Evolutionary conservation across 2,888 invertebrate genomes (phyloP).

Genomic region (Cloeon dipterum): DNA sequence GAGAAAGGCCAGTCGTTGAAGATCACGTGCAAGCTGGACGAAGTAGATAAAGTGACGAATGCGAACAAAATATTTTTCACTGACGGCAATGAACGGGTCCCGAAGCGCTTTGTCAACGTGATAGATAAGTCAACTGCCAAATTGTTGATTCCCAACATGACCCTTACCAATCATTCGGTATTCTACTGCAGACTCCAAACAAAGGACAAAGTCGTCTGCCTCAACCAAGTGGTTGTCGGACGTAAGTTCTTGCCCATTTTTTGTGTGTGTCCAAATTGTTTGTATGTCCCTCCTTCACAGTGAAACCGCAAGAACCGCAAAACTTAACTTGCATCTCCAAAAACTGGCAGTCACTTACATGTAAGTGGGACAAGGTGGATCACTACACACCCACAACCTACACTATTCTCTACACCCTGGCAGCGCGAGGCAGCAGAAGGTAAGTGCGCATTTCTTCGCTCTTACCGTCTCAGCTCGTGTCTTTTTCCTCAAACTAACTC

Average conservation of each 20-base stretch:
- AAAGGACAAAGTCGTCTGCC: conserved; percentile 22
- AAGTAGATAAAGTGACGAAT: too few species aligned
- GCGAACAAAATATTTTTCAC: too few species aligned
- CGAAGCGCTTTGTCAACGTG: too few species aligned
- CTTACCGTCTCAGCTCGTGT: too few species aligned
- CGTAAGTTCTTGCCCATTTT: conserved; percentile 20
- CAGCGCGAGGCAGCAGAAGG: conserved; percentile 18
- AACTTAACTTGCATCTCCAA: conserved; percentile 50
- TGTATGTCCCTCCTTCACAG: conserved; percentile 17
- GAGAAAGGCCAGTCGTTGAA: conserved; percentile 34
- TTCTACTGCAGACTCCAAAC: conserved; percentile 27
- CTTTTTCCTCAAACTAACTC: too few species aligned
- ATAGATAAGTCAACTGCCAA: too few species aligned
- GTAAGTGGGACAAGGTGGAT: conserved; percentile 41
- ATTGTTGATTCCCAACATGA: conserved; percentile 24
- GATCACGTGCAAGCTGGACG: conserved; percentile 36
- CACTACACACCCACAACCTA: conserved; percentile 32
- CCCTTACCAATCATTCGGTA: conserved; percentile 18
- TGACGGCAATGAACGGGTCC: too few species aligned
- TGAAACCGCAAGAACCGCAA: conserved; percentile 32
- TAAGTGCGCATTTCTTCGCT: too few species aligned
- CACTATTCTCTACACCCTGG: conserved; percentile 20
- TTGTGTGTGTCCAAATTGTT: conserved; percentile 10
- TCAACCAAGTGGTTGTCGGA: conserved; percentile 29
- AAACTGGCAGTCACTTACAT: conserved; percentile 50